Base-by-base conservation (phyloP, 1,140 invertebrate species). In the Artemia franciscana region DNA sequence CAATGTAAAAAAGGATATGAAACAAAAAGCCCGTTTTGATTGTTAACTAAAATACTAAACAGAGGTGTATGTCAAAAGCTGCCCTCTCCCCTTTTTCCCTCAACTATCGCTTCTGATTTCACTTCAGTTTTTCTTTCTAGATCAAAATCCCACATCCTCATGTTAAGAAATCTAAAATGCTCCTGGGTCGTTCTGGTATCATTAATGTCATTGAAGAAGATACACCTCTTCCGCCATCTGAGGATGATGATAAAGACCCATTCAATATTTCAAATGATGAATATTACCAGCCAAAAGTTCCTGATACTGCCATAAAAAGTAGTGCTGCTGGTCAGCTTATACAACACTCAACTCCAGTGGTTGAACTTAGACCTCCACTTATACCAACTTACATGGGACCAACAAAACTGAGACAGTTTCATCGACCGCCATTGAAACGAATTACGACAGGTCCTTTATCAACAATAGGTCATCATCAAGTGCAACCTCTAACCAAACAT, bases 261-360 rank as follows among this genome's bases (percentile, higher is more conserved):
- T 98, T 95, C 72, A 98, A 98, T 73, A 85, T 98, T 65, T 96
- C 92, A 1, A 98, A 98, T 76, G 95, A 98, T 71, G 89, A 92
- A 77, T 95, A 84, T 73, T 98, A 98, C 70, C 84, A 86, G 72
- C 86, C 92, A 0, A 86, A 91, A 66, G 39, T 51, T 18, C 12
- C 83, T 3, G 82, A 84, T 71, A 81, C 82, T 12, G 85, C 84
- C 2, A 72, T 88, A 25, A 78, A 84, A 61, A 74, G 88, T 0
- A 88, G 86, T 62, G 82, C 83, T 12, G 85, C 84, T 15, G 86
- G 84, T 7, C 88, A 88, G 73, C 75, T 91, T 5, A 88, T 92
- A 62, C 89, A 98, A 73, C 96, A 99, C 73, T 97, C 93, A 27
- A 98, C 91, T 2, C 94, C 95, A 0, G 91, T 95, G 0, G 86